phyloP scores from a whole-genome alignment of 1,140 invertebrate genomes.

The Dendroctonus ponderosae region DNA sequence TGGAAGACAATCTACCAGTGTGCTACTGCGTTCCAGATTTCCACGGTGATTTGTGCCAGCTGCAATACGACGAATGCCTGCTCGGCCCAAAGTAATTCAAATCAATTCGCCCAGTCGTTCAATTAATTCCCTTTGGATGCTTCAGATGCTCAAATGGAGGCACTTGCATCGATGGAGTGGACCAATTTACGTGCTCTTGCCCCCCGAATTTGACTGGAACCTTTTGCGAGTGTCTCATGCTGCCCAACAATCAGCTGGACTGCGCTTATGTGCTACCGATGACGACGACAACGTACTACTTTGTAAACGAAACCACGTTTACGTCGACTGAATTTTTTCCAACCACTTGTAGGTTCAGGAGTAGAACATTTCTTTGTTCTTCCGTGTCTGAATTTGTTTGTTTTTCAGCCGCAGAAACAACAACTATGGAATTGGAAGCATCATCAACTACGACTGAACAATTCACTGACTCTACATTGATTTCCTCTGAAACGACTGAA shows the following conservation, averaged over 20 bases:
- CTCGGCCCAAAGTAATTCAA: slow-evolving; percentile 62
- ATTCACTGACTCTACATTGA: slow-evolving; percentile 34
- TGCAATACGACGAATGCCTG: slow-evolving; percentile 84
- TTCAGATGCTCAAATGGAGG: slow-evolving; percentile 78
- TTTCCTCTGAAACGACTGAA: slow-evolving; percentile 30
- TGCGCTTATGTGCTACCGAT: slow-evolving; percentile 59
- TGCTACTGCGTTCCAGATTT: slow-evolving; percentile 91
- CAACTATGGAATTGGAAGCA: background rate
- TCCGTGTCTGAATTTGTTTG: background rate
- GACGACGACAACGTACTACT: slow-evolving; percentile 11
- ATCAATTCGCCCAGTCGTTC: no score
- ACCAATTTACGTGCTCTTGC: slow-evolving; percentile 82
- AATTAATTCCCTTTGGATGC: background rate
- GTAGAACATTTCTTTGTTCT: background rate
- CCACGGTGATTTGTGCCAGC: slow-evolving; percentile 82
- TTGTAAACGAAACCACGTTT: background rate
- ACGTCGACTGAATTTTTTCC: slow-evolving; percentile 15
- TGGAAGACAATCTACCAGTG: slow-evolving; percentile 68
- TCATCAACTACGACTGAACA: background rate
- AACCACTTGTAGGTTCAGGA: background rate
- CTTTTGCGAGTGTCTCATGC: slow-evolving; percentile 70
- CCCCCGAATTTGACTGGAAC: slow-evolving; percentile 69
- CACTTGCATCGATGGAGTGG: slow-evolving; percentile 79
- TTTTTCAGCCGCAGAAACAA: slow-evolving; percentile 2
- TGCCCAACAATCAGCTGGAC: slow-evolving; percentile 55